Conservation (phyloP, 2,113 vertebrate genomes). For the Sturnus vulgaris region DNA sequence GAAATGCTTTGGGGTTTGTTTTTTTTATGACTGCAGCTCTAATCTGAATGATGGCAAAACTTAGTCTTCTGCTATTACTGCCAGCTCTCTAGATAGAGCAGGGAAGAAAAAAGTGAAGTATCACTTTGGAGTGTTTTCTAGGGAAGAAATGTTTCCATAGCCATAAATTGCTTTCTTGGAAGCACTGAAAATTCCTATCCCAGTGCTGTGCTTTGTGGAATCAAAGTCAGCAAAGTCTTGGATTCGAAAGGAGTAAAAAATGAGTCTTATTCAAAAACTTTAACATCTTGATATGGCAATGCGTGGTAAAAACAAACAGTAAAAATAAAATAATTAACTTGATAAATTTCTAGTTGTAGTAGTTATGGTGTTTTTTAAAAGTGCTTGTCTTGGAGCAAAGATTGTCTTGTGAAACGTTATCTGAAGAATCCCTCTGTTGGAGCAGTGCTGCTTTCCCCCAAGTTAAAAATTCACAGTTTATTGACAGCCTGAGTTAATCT, state of each 20-base stretch:
- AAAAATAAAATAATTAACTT: background rate
- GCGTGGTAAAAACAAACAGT: background rate
- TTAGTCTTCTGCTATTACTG: background rate
- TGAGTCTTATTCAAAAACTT: background rate
- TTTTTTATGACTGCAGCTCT: background rate
- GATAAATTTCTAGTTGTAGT: background rate
- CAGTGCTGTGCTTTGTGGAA: accelerated
- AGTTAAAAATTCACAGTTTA: background rate
- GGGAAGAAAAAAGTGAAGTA: background rate
- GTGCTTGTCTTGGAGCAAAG: background rate
- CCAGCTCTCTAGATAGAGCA: background rate
- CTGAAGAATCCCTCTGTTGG: background rate
- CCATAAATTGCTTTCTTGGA: background rate
- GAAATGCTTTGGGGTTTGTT: background rate
- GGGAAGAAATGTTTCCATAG: background rate
- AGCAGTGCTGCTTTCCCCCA: background rate
- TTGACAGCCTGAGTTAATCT: background rate
- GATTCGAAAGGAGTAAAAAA: background rate
- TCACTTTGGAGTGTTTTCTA: background rate
- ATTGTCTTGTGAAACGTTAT: background rate
- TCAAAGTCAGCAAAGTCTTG: background rate
- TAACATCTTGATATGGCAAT: background rate
- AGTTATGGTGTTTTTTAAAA: background rate
- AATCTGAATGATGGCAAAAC: background rate
- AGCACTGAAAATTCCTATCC: background rate